Evolutionary conservation across 1,140 invertebrate species (phyloP), one percentile per base, ranked within the genome.

Genomic region (Ooceraea biroi): DNA sequence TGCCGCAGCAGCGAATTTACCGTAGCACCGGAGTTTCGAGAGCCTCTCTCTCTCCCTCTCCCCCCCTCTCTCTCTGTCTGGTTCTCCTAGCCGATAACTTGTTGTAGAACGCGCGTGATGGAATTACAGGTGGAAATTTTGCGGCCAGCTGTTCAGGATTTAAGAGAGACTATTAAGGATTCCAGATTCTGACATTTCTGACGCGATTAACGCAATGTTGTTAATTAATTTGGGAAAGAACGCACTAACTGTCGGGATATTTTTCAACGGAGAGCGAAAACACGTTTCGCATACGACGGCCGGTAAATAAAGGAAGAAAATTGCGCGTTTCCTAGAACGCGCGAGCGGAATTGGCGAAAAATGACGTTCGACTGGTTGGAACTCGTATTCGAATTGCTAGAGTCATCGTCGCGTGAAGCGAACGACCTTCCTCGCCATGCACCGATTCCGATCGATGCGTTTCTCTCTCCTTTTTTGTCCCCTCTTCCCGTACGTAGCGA

Each of bases 391-490:
- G 25, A 44, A 80, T 69, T 57, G 19, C 44, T 22, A 27, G 82
- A 84, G 55, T 48, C 46, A 84, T 80, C 19, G 57, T 60, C 27
- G 30, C 65, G 74, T 69, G 30, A 85, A 72, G 68, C 60, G 52
- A 66, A 50, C 50, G 58, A 66, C 48, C 60, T 85, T 82, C 22
- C 41, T 27, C 41, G 52, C 68, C 22, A 46, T 61, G 74, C 77
- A 44, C 30, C 83, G 41, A 73, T 82, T 85, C 36, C 36, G 36
- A 36, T 36, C 65, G 36, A 60, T 68, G 14, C n/a, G 72, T 72
- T 72, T 4, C 25, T 27, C 57, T 50, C 14, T 61, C 5, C 5
- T 7, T 72, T n/a, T 25, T 58, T 68, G 46, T 58, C 41, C 22
- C 19, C 14, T 8, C 22, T n/a, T n/a, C n/a, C n/a, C n/a, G n/a